Percentiles rank a stretch among this genome's conserved stretches.
These are phyloP conservation scores for Zaprionus africanus DNA, from an alignment of 1,140 invertebrate species.

Conservation along the genomic window DNA sequence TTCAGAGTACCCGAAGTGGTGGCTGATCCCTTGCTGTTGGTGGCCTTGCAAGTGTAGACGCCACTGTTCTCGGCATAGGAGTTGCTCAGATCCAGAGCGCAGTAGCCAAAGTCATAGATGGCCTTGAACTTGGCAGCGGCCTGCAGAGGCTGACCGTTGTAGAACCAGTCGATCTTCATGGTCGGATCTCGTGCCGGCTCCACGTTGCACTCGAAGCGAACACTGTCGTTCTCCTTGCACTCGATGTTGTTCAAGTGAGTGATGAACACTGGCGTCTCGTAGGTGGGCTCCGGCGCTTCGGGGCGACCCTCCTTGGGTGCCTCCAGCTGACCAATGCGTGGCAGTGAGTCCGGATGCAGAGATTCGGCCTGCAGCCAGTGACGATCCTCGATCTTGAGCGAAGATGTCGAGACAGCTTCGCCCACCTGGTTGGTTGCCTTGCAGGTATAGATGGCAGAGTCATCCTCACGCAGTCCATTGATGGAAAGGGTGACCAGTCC, in stretches of 20 bases:
- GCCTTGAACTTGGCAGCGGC: constrained; percentile 92
- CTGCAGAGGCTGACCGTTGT: constrained; percentile 93
- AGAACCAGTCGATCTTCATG: constrained; percentile 96
- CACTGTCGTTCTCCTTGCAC: constrained; percentile 94
- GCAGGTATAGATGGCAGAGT: constrained; percentile 97
- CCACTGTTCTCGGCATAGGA: constrained; percentile 95
- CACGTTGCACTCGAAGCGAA: constrained; percentile 97
- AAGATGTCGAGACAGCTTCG: constrained; percentile 95
- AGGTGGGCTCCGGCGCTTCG: constrained; percentile 90
- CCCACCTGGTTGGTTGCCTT: constrained; percentile 95
- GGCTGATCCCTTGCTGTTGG: constrained; percentile 95
- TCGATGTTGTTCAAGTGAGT: constrained; percentile 95
- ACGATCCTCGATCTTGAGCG: constrained; percentile 94
- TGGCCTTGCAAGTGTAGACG: constrained; percentile 95
- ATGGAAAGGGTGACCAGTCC: constrained; percentile 96
- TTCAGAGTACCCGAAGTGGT: constrained; percentile 94
- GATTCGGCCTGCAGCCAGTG: constrained; percentile 95
- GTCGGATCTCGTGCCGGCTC: constrained; percentile 97
- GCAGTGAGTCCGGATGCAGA: constrained; percentile 95
- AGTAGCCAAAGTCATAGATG: constrained; percentile 95
- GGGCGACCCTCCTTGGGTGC: constrained; percentile 88
- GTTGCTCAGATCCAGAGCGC: constrained; percentile 92
- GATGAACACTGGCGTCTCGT: constrained; percentile 94
- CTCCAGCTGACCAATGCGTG: constrained; percentile 94
- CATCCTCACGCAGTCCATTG: constrained; percentile 92